Evolutionary conservation across 1,140 invertebrate genomes (phyloP).

Genomic region (Apis laboriosa): DNA sequence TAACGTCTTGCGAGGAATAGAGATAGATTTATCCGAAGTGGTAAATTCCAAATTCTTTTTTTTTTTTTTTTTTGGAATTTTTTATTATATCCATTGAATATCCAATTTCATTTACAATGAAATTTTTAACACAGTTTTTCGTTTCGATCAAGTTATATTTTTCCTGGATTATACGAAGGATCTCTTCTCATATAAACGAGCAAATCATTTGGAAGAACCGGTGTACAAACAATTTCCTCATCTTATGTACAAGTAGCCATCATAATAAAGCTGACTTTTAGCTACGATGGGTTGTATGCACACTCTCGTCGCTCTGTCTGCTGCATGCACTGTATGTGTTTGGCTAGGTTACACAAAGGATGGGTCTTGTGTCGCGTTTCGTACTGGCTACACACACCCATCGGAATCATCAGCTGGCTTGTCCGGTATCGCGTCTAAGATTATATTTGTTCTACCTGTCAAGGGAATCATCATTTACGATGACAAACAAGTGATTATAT

Average conservation of each 20-base stretch:
- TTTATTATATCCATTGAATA: too few species aligned
- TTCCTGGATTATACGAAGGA: too few species aligned
- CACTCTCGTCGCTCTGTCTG: background rate
- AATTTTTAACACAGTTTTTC: too few species aligned
- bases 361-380: slow-evolving; percentile 40
- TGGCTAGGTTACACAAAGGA: slow-evolving; percentile 66
- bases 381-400: slow-evolving; percentile 52
- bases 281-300: background rate
- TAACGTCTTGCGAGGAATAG: too few species aligned
- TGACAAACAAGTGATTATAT: background rate
- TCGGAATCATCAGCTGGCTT: slow-evolving; percentile 56
- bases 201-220: background rate
- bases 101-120: too few species aligned
- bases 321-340: slow-evolving; percentile 34
- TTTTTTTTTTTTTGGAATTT: too few species aligned
- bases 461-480: slow-evolving; percentile 35
- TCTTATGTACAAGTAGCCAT: slow-evolving; percentile 37
- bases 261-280: slow-evolving; percentile 56
- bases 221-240: slow-evolving; percentile 46
- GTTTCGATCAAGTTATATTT: too few species aligned
- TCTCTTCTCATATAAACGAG: background rate
- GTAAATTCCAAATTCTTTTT: too few species aligned
- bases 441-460: slow-evolving; percentile 46
- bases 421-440: slow-evolving; percentile 15
- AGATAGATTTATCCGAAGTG: too few species aligned